phyloP scores from a whole-genome alignment of 2,888 invertebrate genomes.

The Caenorhabditis uteleia region DNA sequence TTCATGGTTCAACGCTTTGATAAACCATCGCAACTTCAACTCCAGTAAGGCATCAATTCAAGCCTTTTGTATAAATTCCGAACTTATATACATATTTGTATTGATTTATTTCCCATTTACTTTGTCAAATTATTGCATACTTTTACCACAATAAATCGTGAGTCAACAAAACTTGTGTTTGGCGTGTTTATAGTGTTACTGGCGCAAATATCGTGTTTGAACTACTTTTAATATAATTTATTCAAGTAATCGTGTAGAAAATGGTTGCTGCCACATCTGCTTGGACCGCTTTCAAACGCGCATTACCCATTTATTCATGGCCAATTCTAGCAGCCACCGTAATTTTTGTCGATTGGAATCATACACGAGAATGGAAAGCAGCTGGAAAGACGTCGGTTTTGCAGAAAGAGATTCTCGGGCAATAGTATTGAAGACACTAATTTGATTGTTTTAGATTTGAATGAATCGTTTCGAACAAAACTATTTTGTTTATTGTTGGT shows the following conservation, averaged over 20 bases:
- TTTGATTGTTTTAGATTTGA: neutral
- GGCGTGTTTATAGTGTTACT: neutral
- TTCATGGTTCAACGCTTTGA: conserved; percentile 65
- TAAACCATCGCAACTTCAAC: neutral
- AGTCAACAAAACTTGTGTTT: neutral
- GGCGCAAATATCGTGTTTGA: neutral
- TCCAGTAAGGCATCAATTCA: neutral
- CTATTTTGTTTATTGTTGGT: neutral
- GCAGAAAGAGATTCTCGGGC: conserved; percentile 49
- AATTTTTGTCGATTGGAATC: conserved; percentile 65
- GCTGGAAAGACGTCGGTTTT: conserved; percentile 51
- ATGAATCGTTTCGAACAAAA: neutral
- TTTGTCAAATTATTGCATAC: neutral
- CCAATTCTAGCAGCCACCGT: conserved; percentile 54
- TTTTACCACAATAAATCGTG: neutral
- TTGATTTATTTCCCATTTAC: neutral
- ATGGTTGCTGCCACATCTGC: conserved; percentile 30
- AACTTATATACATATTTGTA: neutral
- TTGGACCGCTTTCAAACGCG: conserved; percentile 46
- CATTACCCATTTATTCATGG: conserved; percentile 52
- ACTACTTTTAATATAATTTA: neutral
- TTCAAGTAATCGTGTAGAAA: neutral
- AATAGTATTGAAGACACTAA: conserved; percentile 4
- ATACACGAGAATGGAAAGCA: conserved; percentile 62
- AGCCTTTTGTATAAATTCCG: neutral